Base-by-base conservation (phyloP, 2,113 vertebrate species). In the Phyllopteryx taeniolatus region DNA sequence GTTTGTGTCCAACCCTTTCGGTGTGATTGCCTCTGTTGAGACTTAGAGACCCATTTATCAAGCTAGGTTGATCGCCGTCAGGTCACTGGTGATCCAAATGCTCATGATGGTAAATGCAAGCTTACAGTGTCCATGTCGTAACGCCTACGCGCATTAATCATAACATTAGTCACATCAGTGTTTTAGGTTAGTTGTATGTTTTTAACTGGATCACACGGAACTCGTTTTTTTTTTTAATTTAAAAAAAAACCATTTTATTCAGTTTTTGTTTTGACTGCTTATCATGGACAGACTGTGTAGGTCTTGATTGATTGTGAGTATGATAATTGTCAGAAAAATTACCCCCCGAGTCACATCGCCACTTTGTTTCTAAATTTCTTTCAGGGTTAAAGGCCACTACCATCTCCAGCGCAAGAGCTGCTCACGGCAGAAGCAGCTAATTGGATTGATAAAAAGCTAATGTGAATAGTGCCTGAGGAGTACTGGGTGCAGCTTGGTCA, bases 31-130 rank as follows among this genome's bases (percentile, higher is more conserved):
- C 82, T 84, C 64, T 60, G 44, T 61, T 46, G 75, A 68, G 71
- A 66, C 73, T 79, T 43, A 67, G 67, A 81, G 68, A 84, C 57
- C 70, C 83, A 87, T 92, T 91, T 89, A 90, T 91, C 89, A 88
- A 76, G 77, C n/a, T 79, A 79, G 75, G 79, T 83, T 84, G 81
- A 80, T 88, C 72, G 65, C 72, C 17, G 76, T 81, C 72, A 79
- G 81, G 83, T 87, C 84, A 74, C 83, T 72, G 80, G 75, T 66
- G 67, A 85, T 74, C 67, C 72, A 70, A 72, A 42, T 63, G 56
- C 76, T 83, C 75, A 72, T 73, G 79, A 86, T 82, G 83, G 75
- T 72, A 67, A 77, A 75, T 82, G 78, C 85, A 70, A 84, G 78
- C 80, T 85, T 74, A 86, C 67, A 66, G 56, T 44, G 73, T 72